Evolutionary conservation across 2,888 invertebrate species (phyloP), one percentile per base, ranked within the genome.

Genomic region (Mesorhabditis spiculigera): DNA sequence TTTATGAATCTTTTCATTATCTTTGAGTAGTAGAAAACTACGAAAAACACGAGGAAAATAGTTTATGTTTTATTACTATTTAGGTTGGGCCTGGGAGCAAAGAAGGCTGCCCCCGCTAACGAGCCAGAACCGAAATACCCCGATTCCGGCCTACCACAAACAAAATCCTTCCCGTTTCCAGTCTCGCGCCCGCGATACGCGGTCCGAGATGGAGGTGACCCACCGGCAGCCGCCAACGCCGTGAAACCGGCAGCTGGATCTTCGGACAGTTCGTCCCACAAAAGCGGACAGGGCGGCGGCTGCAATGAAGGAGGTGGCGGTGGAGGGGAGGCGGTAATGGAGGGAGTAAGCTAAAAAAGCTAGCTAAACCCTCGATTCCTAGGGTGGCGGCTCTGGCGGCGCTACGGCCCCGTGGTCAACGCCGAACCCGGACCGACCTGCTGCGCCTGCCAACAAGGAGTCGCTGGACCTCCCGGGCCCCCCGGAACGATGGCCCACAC

Each of bases 191-290:
- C 81, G 82, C 68, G 84, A 84, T 76, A 84, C 84, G 84, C 84
- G 84, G 84, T 78, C 83, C 58, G 84, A 84, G 77, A 84, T 84
- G 84, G 83, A 84, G 71, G 81, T 83, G 43, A 75, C n/a, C 79
- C 64, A 80, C 81, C 61, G 78, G 78, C 45, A 70, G 73, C 43
- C 71, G 78, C 43, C 67, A 70, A 68, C 72, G 73, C 69, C 74
- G 78, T 68, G 71, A 74, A 61, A 43, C 68, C 68, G 74, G 80
- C 64, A 80, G 77, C 65, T 82, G 82, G 82, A 75, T 82, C 67
- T 82, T 82, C 74, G 82, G 82, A 65, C 78, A 79, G 68, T 82
- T 81, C 77, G 76, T 81, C 8, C 80, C 81, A 4, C 78, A 81
- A 63, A n/a, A 68, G 71, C 69, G 81, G 76, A 44, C 68, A 69